These are phyloP conservation scores for Choloepus didactylus DNA, from an alignment of 2,797 vertebrate genomes.

Conservation along the genomic window DNA sequence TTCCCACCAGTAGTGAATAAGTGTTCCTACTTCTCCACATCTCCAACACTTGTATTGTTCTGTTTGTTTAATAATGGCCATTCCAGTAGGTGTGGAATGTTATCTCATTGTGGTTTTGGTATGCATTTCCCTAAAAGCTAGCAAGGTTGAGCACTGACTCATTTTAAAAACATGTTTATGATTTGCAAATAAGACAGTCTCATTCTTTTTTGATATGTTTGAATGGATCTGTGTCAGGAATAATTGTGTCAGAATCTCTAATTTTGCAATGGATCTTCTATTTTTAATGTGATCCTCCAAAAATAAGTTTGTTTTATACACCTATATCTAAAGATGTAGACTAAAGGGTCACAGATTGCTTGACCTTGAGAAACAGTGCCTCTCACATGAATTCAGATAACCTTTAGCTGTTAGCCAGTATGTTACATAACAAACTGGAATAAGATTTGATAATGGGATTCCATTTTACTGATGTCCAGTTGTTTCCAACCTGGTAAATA, in stretches of 20 bases:
- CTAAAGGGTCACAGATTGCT: neutral
- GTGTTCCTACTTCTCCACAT: no score
- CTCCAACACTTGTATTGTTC: no score
- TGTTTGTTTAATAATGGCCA: no score
- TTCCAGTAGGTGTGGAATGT: no score
- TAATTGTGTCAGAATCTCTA: conserved; percentile 38
- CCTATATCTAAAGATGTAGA: conserved; percentile 30
- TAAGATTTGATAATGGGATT: conserved; percentile 59
- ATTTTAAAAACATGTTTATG: conserved; percentile 15
- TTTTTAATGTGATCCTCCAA: conserved; percentile 49
- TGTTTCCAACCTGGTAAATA: conserved; percentile 39
- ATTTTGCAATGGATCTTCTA: neutral
- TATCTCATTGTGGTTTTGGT: no score
- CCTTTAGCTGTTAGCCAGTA: conserved; percentile 2
- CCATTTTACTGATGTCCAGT: conserved; percentile 30
- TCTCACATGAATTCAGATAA: conserved; percentile 40
- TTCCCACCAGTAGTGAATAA: no score
- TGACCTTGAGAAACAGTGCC: conserved; percentile 51
- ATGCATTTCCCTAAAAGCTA: no score
- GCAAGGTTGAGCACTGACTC: no score
- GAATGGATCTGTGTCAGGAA: conserved; percentile 54
- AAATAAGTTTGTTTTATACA: conserved; percentile 45
- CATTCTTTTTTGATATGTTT: conserved; percentile 9
- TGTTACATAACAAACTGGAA: conserved; percentile 46
- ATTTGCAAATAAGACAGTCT: conserved; percentile 51